Conservation (phyloP, 2,797 vertebrate species). For the Gymnodraco acuticeps region DNA sequence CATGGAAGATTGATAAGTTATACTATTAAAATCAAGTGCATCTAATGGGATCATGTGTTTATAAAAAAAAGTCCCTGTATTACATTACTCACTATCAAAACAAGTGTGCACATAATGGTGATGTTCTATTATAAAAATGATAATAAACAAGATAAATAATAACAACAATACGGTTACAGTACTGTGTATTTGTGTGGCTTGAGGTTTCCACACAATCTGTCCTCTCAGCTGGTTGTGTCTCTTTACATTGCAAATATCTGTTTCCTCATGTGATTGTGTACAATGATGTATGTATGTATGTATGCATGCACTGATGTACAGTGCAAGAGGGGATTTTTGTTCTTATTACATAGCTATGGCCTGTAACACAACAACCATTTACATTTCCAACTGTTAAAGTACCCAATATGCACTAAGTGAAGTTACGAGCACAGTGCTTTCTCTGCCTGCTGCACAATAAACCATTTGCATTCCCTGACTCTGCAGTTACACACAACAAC, state of each 20-base stretch:
- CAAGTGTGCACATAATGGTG: constrained; percentile 5
- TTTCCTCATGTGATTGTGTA: background rate
- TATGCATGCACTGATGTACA: background rate
- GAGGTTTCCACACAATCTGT: background rate
- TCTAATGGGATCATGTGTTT: constrained; percentile 41
- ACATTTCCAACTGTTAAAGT: constrained; percentile 19
- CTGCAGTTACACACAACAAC: constrained; percentile 52
- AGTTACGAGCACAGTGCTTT: constrained; percentile 31
- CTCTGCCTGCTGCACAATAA: constrained; percentile 45
- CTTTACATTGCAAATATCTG: background rate
- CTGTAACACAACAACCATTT: constrained; percentile 19
- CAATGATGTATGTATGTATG: background rate
- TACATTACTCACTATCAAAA: constrained; percentile 65
- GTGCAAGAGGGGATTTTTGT: constrained; percentile 9
- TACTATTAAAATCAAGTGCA: constrained; percentile 45
- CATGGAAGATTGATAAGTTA: constrained; percentile 12
- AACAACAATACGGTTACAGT: background rate
- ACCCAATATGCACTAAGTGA: constrained; percentile 18
- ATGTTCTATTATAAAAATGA: too few relatives aligned
- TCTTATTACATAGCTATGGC: constrained; percentile 8
- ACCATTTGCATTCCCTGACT: constrained; percentile 51
- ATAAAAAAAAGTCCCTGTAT: constrained; percentile 56
- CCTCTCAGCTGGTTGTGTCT: background rate
- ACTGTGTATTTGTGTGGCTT: background rate
- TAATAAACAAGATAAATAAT: background rate